A percentile compares a stretch with the other conserved stretches of the same genome.
phyloP scores from a whole-genome alignment of 2,113 vertebrate genomes.

The Lamprotornis superbus region DNA sequence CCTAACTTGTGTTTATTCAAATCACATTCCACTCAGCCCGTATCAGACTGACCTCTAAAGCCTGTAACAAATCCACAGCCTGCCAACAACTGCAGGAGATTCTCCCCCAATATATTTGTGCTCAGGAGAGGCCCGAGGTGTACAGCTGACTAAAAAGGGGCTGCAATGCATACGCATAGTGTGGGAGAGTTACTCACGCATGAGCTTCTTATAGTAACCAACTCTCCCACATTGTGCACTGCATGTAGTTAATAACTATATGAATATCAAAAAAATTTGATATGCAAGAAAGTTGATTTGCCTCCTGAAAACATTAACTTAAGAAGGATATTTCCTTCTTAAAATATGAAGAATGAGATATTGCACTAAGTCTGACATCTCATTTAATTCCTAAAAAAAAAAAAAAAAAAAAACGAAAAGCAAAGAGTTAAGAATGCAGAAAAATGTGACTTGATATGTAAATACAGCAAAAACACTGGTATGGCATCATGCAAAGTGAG shows the following conservation, averaged over 20 bases:
- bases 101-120: background rate
- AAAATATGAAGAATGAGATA: background rate
- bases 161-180: background rate
- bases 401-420: background rate
- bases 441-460: background rate
- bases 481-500: background rate
- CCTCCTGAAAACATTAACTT: background rate
- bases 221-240: constrained; percentile 31
- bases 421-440: background rate
- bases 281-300: background rate
- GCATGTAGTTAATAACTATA: background rate
- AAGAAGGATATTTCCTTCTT: background rate
- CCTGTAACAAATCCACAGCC: background rate
- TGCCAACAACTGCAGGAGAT: background rate
- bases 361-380: background rate
- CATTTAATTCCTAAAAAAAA: background rate
- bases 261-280: background rate
- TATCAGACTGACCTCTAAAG: background rate
- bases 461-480: background rate
- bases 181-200: constrained; percentile 53
- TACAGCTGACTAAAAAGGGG: constrained; percentile 17
- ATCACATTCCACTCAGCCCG: background rate
- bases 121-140: background rate
- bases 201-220: constrained; percentile 55
- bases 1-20: background rate